These are phyloP conservation scores for Gadopsis bispinosus DNA, from an alignment of 2,797 vertebrate genomes.

Conservation along the genomic window DNA sequence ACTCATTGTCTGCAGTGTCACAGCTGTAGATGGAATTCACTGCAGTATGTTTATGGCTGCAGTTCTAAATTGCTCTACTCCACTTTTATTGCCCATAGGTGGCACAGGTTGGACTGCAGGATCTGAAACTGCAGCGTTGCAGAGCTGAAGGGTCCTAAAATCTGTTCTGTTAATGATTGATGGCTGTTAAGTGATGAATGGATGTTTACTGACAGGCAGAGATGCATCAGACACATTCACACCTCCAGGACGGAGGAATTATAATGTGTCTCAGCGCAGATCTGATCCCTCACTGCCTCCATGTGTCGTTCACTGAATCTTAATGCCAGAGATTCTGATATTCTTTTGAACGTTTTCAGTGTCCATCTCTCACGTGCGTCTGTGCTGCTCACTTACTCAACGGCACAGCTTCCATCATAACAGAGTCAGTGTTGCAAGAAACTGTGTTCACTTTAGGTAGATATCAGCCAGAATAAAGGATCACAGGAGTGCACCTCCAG, in stretches of 20 bases:
- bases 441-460: conserved; percentile 1
- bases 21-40: neutral
- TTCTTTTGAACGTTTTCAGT: neutral
- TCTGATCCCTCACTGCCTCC: conserved; percentile 10
- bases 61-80: neutral
- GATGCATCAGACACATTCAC: conserved; percentile 15
- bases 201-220: conserved; percentile 2
- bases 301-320: conserved; percentile 24
- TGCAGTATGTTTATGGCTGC: neutral
- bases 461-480: neutral
- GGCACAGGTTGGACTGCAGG: neutral
- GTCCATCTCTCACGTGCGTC: neutral
- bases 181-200: conserved; percentile 9
- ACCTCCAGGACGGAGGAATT: conserved; percentile 32
- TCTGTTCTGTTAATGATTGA: neutral
- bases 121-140: neutral
- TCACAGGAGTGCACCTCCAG: conserved; percentile 14
- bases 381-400: neutral
- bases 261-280: conserved; percentile 18
- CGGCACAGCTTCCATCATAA: neutral
- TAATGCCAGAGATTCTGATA: conserved; percentile 13
- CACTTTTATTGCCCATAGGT: neutral
- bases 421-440: conserved; percentile 22
- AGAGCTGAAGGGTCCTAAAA: neutral
- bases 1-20: neutral